Evolutionary conservation across 2,888 invertebrate species (phyloP).

Genomic region (Diplolepis rosae): DNA sequence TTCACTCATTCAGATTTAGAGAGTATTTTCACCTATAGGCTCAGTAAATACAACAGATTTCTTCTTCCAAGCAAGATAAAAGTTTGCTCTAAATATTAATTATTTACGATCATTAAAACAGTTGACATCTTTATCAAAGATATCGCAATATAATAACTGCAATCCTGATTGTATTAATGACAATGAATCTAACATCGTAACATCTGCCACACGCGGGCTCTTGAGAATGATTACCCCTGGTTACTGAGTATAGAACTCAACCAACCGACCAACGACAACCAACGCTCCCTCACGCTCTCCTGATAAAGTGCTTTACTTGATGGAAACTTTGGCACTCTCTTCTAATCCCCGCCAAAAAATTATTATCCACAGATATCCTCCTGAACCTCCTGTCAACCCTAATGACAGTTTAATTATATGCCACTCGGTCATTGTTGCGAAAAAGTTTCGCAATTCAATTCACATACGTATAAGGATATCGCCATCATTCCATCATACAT

Average conservation of each 20-base stretch:
- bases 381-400: constrained; percentile 43
- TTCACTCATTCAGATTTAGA: too few species aligned
- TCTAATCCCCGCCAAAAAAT: constrained; percentile 55
- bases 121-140: too few species aligned
- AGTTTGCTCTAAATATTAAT: not conserved
- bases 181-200: too few species aligned
- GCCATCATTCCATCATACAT: not conserved
- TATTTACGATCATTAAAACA: not conserved
- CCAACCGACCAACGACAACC: constrained; percentile 5
- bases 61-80: not conserved
- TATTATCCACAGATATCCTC: constrained; percentile 41
- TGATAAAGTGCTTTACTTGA: constrained; percentile 60
- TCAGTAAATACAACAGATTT: too few species aligned
- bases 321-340: constrained; percentile 62
- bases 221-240: constrained; percentile 24
- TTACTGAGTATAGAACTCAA: not conserved
- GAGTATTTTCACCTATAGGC: too few species aligned
- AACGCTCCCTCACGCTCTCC: constrained; percentile 48
- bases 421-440: constrained; percentile 1
- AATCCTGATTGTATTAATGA: not conserved
- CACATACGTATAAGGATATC: not conserved
- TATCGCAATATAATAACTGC: not conserved
- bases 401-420: constrained; percentile 52
- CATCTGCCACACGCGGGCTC: not conserved
- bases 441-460: not conserved